Evolutionary conservation across 2,888 invertebrate genomes (phyloP).

Genomic region (Drosophila kuntzei): DNA sequence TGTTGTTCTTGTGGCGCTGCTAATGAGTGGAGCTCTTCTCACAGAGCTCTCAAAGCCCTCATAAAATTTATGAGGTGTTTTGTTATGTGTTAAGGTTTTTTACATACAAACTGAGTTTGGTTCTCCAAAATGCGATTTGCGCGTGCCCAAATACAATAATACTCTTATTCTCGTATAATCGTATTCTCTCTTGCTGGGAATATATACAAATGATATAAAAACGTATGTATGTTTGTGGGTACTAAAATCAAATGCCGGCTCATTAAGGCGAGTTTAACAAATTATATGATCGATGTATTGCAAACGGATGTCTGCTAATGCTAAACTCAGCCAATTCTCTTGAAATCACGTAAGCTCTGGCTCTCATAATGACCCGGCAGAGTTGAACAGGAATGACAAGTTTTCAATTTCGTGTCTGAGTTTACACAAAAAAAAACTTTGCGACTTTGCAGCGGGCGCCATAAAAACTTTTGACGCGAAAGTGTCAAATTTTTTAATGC

Average conservation of each 20-base stretch:
- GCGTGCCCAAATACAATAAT: slow-evolving; percentile 53
- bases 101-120: slow-evolving; percentile 11
- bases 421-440: slow-evolving; percentile 27
- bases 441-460: slow-evolving; percentile 25
- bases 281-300: slow-evolving; percentile 72
- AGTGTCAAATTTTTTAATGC: slow-evolving; percentile 73
- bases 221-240: slow-evolving; percentile 3
- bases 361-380: slow-evolving; percentile 48
- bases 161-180: slow-evolving; percentile 5
- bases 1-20: slow-evolving; percentile 30
- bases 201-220: background rate
- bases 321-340: slow-evolving; percentile 42
- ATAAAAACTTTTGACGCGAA: slow-evolving; percentile 53
- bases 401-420: slow-evolving; percentile 57
- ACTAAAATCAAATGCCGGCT: slow-evolving; percentile 54
- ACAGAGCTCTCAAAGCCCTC: slow-evolving; percentile 24
- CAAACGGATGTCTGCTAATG: slow-evolving; percentile 41
- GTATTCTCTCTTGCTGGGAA: background rate
- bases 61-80: slow-evolving; percentile 79
- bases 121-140: slow-evolving; percentile 27
- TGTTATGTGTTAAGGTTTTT: slow-evolving; percentile 69
- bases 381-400: slow-evolving; percentile 65
- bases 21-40: slow-evolving; percentile 64
- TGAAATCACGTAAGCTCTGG: slow-evolving; percentile 54
- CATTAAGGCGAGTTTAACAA: slow-evolving; percentile 67